Conservation (phyloP, 2,888 invertebrate species). For the Mamestra brassicae region DNA sequence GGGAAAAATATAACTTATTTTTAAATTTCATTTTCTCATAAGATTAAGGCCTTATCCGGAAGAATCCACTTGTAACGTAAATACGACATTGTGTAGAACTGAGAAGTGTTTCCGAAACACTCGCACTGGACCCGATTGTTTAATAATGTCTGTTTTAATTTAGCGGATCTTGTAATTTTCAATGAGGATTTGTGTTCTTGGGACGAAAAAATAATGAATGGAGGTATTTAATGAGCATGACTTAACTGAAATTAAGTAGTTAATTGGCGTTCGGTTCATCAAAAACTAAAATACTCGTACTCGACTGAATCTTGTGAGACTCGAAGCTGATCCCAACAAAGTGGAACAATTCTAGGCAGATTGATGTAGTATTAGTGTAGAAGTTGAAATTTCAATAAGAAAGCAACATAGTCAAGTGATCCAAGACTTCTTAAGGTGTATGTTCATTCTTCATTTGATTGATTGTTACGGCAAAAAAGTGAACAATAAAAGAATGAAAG, state of each 20-base stretch:
- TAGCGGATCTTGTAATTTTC: conserved; percentile 32
- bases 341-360: too few relatives aligned
- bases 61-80: conserved; percentile 89
- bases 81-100: conserved; percentile 81
- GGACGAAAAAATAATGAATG: not conserved
- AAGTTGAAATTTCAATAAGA: too few relatives aligned
- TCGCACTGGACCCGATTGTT: conserved; percentile 68
- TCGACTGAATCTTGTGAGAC: too few relatives aligned
- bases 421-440: too few relatives aligned
- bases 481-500: too few relatives aligned
- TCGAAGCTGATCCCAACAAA: too few relatives aligned
- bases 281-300: too few relatives aligned
- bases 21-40: not conserved
- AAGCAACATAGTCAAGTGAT: too few relatives aligned
- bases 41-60: conserved; percentile 83
- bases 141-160: conserved; percentile 64
- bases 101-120: conserved; percentile 70
- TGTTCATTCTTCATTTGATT: too few relatives aligned
- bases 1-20: not conserved
- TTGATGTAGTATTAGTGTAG: too few relatives aligned
- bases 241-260: not conserved
- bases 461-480: too few relatives aligned
- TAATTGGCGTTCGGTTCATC: not conserved
- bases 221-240: not conserved
- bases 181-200: not conserved